Conservation (phyloP, 2,888 invertebrate genomes). For the Cryptus viduatorius region DNA sequence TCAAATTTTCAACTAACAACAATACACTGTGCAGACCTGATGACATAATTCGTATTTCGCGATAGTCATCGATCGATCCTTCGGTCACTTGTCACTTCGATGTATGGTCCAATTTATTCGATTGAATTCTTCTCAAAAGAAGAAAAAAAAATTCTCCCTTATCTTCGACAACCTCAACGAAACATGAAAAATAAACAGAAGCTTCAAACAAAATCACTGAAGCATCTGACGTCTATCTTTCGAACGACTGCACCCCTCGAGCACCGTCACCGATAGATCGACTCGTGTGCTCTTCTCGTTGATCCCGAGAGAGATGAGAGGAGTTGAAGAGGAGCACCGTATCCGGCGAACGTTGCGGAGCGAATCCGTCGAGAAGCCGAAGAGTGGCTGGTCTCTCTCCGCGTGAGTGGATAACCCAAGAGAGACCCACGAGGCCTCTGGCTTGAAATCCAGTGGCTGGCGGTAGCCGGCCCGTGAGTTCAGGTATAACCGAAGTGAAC, state of each 20-base stretch:
- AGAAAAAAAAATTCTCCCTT: constrained; percentile 1
- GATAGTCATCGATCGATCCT: constrained; percentile 1
- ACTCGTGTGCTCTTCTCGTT: constrained; percentile 15
- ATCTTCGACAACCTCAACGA: background rate
- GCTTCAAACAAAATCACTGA: background rate
- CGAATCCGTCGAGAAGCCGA: constrained; percentile 64
- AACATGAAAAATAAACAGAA: background rate
- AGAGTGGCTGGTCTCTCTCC: constrained; percentile 61
- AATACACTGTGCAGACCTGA: constrained; percentile 24
- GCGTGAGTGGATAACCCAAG: constrained; percentile 73
- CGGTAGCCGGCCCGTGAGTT: constrained; percentile 74
- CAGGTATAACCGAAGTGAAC: constrained; percentile 72
- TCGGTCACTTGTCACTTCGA: constrained; percentile 13
- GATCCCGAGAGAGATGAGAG: constrained; percentile 39
- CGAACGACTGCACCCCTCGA: constrained; percentile 23
- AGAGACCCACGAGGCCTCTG: constrained; percentile 74
- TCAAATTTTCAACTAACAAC: constrained; percentile 6
- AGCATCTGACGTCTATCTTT: constrained; percentile 3
- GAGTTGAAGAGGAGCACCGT: constrained; percentile 53
- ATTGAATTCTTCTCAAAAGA: background rate
- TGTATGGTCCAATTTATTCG: background rate
- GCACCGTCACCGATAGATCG: background rate
- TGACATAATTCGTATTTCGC: constrained; percentile 28
- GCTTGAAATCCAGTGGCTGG: constrained; percentile 72
- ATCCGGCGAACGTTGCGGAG: constrained; percentile 64